These are phyloP conservation scores for Eristalis intricaria DNA, from an alignment of 2,888 invertebrate genomes.

Conservation along the genomic window DNA sequence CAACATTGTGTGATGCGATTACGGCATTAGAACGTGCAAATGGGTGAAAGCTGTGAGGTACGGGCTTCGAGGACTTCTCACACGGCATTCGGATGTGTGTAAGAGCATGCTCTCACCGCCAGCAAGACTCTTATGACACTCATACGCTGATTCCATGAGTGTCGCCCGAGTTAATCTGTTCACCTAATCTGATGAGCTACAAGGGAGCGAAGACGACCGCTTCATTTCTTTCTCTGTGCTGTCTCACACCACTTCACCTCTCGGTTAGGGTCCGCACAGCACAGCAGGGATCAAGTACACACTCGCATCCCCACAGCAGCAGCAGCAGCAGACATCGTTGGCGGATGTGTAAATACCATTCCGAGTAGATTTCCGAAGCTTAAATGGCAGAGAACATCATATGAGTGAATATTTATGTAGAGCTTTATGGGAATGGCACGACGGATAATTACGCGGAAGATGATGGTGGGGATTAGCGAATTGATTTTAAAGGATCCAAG, in stretches of 20 bases:
- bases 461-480: slow-evolving; percentile 22
- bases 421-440: slow-evolving; percentile 14
- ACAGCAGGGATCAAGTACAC: slow-evolving; percentile 34
- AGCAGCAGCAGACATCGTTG: slow-evolving; percentile 11
- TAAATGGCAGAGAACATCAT: slow-evolving; percentile 34
- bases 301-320: slow-evolving; percentile 12
- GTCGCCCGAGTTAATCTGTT: slow-evolving; percentile 57
- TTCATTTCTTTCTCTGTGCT: slow-evolving; percentile 1
- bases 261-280: slow-evolving; percentile 24
- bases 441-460: slow-evolving; percentile 29
- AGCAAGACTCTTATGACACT: slow-evolving; percentile 39
- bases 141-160: slow-evolving; percentile 48
- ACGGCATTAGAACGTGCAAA: slow-evolving; percentile 64
- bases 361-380: slow-evolving; percentile 46
- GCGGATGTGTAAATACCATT: slow-evolving; percentile 37
- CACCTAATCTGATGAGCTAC: slow-evolving; percentile 62
- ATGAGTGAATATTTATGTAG: slow-evolving; percentile 14
- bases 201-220: slow-evolving; percentile 4
- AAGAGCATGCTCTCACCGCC: slow-evolving; percentile 10
- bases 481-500: slow-evolving; percentile 12
- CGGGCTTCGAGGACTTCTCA: not conserved
- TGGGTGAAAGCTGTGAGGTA: slow-evolving; percentile 13
- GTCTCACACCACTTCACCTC: slow-evolving; percentile 15
- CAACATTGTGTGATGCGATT: slow-evolving; percentile 58
- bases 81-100: not conserved